Evolutionary conservation across 2,113 vertebrate genomes (phyloP).

Genomic region (Monopterus albus): DNA sequence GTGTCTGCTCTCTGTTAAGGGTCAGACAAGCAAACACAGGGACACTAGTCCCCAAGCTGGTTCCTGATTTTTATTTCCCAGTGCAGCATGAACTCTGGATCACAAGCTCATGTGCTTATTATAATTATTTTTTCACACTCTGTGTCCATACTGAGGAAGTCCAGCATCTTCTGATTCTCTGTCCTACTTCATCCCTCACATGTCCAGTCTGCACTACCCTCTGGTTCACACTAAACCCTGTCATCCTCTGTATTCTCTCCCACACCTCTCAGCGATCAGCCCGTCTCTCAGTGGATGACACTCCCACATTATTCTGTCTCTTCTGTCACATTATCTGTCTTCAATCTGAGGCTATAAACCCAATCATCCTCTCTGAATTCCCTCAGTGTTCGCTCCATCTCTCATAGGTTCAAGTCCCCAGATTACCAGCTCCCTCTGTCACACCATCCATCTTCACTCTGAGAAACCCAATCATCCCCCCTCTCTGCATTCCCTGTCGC

Average conservation of each 20-base stretch:
- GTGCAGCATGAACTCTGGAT: too few species aligned
- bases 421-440: constrained; percentile 45
- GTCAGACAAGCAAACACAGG: too few species aligned
- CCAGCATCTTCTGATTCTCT: too few species aligned
- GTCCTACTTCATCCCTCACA: too few species aligned
- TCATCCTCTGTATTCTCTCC: neutral
- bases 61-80: too few species aligned
- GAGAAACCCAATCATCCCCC: constrained; percentile 21
- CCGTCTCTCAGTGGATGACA: constrained; percentile 18
- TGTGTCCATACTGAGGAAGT: too few species aligned
- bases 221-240: neutral
- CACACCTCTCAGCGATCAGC: neutral
- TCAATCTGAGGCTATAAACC: constrained; percentile 18
- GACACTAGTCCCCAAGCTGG: too few species aligned
- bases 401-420: constrained; percentile 46
- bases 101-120: too few species aligned
- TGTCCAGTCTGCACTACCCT: neutral
- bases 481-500: constrained; percentile 4
- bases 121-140: too few species aligned
- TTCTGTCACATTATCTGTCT: constrained; percentile 29
- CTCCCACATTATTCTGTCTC: constrained; percentile 17
- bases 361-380: constrained; percentile 40
- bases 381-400: constrained; percentile 2
- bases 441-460: constrained; percentile 50
- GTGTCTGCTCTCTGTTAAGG: too few species aligned